Evolutionary conservation across 2,113 vertebrate genomes (phyloP).

Genomic region (Pedionomus torquatus): DNA sequence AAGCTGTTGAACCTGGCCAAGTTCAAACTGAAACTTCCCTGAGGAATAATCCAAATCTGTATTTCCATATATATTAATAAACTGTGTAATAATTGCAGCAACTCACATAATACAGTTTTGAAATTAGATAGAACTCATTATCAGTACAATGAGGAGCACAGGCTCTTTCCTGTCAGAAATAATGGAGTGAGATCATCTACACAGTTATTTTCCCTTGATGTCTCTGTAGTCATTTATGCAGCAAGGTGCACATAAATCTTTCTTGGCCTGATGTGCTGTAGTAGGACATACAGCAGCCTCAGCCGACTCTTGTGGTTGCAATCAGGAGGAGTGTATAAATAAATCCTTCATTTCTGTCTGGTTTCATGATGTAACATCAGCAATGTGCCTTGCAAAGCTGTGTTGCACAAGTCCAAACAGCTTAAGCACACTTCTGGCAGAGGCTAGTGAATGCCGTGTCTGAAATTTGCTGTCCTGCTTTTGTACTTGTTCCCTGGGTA

Average conservation of each 20-base stretch:
- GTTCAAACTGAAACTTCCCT: slow-evolving; percentile 39
- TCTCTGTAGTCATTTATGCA: slow-evolving; percentile 12
- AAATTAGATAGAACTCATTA: slow-evolving; percentile 63
- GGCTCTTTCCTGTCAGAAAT: slow-evolving; percentile 64
- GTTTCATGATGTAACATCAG: background rate
- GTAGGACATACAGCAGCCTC: background rate
- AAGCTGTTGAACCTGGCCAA: slow-evolving; percentile 27
- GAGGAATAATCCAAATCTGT: slow-evolving; percentile 48
- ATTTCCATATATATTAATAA: slow-evolving; percentile 67
- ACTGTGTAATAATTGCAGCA: slow-evolving; percentile 24
- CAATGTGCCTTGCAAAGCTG: background rate
- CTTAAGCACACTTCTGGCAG: background rate
- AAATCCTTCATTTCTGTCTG: background rate
- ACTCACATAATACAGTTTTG: slow-evolving; percentile 44
- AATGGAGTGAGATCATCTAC: slow-evolving; percentile 61
- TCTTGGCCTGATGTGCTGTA: background rate
- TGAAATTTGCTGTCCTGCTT: background rate
- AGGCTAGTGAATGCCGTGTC: accelerated
- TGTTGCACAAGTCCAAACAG: background rate
- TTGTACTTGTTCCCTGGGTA: background rate
- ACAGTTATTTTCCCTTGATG: slow-evolving; percentile 22
- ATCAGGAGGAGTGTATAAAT: background rate
- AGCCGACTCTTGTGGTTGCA: background rate
- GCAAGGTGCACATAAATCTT: slow-evolving; percentile 7
- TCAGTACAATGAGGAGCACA: slow-evolving; percentile 37